These are phyloP conservation scores for Corapipo altera DNA, from an alignment of 2,113 vertebrate genomes.

Conservation along the genomic window DNA sequence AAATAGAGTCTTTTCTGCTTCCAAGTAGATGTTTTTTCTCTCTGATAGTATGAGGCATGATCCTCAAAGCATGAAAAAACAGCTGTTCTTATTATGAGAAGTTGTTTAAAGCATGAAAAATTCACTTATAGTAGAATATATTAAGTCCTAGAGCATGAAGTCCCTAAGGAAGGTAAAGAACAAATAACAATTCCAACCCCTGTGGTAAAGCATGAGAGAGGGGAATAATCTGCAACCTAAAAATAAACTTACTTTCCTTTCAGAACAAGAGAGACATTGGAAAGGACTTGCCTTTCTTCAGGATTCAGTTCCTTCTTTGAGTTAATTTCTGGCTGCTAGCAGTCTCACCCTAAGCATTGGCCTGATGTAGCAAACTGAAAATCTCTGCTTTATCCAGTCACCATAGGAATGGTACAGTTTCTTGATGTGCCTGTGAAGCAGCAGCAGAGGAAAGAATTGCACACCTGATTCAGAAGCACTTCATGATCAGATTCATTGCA, in stretches of 20 bases:
- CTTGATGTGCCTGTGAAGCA: neutral
- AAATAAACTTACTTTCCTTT: neutral
- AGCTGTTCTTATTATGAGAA: neutral
- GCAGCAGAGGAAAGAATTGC: neutral
- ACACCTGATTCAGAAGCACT: neutral
- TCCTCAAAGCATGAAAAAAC: neutral
- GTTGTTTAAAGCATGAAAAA: neutral
- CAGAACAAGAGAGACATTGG: neutral
- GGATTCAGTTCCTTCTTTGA: neutral
- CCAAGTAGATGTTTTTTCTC: neutral
- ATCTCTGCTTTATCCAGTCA: neutral
- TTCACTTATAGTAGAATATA: neutral
- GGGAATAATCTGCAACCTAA: neutral
- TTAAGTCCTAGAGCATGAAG: neutral
- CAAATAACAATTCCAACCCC: neutral
- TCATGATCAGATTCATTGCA: neutral
- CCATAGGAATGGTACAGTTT: neutral
- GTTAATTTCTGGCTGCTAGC: neutral
- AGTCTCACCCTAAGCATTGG: rapidly evolving
- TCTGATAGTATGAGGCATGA: neutral
- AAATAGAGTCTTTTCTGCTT: neutral
- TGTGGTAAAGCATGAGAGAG: neutral
- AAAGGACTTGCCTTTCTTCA: neutral
- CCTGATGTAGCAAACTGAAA: neutral
- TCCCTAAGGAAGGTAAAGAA: neutral